Percentiles rank a stretch among this genome's conserved stretches.
These are phyloP conservation scores for Aphodius sticticus DNA, from an alignment of 2,888 invertebrate genomes.

Conservation along the genomic window DNA sequence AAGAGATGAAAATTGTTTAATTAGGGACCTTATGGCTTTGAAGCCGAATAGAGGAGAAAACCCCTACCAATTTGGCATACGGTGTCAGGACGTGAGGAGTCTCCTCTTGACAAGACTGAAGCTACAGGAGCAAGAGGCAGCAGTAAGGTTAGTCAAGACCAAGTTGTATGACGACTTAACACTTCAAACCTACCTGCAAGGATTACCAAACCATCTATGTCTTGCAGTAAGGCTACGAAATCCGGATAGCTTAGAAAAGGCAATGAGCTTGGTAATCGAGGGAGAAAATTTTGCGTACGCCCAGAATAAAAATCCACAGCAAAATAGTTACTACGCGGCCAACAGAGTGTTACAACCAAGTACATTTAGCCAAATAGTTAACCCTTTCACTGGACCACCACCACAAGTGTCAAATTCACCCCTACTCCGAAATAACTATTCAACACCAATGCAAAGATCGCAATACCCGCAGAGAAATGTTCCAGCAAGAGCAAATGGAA, in stretches of 20 bases:
- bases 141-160: no score
- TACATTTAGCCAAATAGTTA: neutral
- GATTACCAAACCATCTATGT: neutral
- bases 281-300: conserved; percentile 12
- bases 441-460: neutral
- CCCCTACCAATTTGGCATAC: no score
- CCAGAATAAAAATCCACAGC: neutral
- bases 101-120: no score
- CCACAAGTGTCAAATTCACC: neutral
- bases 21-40: no score
- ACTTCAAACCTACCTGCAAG: neutral
- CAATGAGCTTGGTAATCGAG: conserved; percentile 4
- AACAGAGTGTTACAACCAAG: neutral
- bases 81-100: no score
- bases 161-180: no score
- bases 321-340: neutral
- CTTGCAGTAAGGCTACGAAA: neutral
- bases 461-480: neutral
- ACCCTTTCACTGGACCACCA: neutral
- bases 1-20: no score
- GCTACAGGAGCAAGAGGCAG: no score
- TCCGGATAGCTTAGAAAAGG: neutral
- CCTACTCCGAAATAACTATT: neutral
- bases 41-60: no score
- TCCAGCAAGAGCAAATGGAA: neutral